Evolutionary conservation across 2,113 vertebrate species (phyloP), one percentile per base, ranked within the genome.

Genomic region (Apaloderma vittatum): DNA sequence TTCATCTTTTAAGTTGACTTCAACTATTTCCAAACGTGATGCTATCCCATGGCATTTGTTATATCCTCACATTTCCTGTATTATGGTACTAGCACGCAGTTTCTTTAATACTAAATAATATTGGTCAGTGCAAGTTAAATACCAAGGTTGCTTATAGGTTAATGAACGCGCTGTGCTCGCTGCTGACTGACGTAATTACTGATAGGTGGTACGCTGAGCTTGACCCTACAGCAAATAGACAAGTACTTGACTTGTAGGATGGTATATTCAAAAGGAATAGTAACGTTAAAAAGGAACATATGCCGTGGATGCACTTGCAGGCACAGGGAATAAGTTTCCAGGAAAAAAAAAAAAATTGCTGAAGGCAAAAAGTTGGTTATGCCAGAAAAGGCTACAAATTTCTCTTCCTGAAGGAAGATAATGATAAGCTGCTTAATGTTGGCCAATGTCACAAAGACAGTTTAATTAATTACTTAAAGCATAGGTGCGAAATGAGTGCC

Each of bases 1-100:
- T 94, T 86, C 57, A 48, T 88, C 82, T 86, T 91, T 96, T 93
- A 15, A 71, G 78, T 92, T 95, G 67, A 78, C 85, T 93, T 94
- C 82, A 59, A 2, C 27, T 62, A 6, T 37, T 82, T 94, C 94
- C 61, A 85, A 94, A 73, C 46, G 51, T 4, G 6, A 1, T 52
- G 15, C 59, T 74, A 21, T 43, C 43, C 48, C 32, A 10, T n/a
- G 24, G 32, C 6, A 14, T 80, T 86, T 59, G n/a, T 54, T 62
- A 9, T 86, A n/a, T 70, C 15, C 51, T 67, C 66, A 6, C 9
- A 26, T 86, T 92, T 79, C 43, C 57, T 55, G 2, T 66, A 8
- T 22, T 32, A 11, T 40, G 37, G 19, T 58, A 5, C 61, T 86
- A 79, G 21, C 67, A 32, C n/a, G 21, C 27, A 20, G 30, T 40